Base-by-base conservation (phyloP, 2,797 vertebrate genomes). In the Helicolenus hilgendorfi region DNA sequence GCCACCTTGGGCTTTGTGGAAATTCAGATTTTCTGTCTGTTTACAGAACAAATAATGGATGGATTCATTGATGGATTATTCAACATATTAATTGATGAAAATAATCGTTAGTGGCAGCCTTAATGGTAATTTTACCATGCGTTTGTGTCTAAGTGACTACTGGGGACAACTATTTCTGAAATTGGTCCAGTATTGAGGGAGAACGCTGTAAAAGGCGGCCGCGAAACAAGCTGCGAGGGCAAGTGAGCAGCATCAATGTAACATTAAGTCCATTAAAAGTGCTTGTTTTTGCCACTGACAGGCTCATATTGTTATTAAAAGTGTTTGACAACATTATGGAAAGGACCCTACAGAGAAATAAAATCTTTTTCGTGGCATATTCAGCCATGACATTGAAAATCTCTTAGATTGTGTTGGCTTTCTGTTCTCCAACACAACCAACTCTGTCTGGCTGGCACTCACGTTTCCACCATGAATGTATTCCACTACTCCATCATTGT, bases 191-290 rank as follows among this genome's bases (percentile, higher is more conserved):
- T 53, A 20, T n/a, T 20, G 18, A 53, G 13, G 11, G 36, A 38
- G 36, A 38, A 38, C 36, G 11, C 36, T 38, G 36, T 38, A 38
- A 38, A 11, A 38, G 45, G 45, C 7, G 0, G 18, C 45, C 8
- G 8, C 0, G 45, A 53, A 53, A 53, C 18, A 2, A n/a, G 8
- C 45, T 53, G 45, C 45, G 8, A 53, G 0, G 18, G 1, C 45
- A 53, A 53, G 18, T 53, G 18, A 53, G 45, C 45, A 53, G 45
- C 45, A 53, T 53, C 45, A 53, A n/a, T 9, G 18, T 49, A n/a
- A 49, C 18, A 0, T 49, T 9, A n/a, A 53, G 8, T 53, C 0
- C 45, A 49, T 3, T 49, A 45, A 45, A 45, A 45, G 14, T 6
- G 1, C 13, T 45, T 15, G 0, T 41, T 45, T 45, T 45, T 45